These are phyloP conservation scores for Epinephelus coioides DNA, from an alignment of 2,797 vertebrate genomes.

Conservation along the genomic window DNA sequence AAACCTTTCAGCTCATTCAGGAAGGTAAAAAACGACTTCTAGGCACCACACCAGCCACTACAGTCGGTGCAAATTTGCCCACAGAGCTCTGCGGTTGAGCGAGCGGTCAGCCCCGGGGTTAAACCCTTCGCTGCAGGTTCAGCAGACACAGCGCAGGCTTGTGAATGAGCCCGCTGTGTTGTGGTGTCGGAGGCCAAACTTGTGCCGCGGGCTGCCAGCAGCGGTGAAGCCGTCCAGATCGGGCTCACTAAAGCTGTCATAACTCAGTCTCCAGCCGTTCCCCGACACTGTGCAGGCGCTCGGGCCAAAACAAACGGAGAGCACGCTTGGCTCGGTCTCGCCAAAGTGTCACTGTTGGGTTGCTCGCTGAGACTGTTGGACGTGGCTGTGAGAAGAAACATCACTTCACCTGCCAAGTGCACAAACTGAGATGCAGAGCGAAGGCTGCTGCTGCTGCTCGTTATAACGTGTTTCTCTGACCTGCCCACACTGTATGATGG, in stretches of 20 bases:
- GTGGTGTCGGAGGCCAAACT: constrained; percentile 38
- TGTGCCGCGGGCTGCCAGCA: constrained; percentile 32
- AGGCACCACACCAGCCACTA: neutral
- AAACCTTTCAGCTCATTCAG: too few species aligned
- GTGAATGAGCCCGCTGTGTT: constrained; percentile 61
- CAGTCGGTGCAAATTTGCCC: neutral
- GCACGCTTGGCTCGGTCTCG: constrained; percentile 26
- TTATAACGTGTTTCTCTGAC: too few species aligned
- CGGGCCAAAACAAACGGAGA: constrained; percentile 53
- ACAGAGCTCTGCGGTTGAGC: neutral
- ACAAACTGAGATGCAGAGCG: neutral
- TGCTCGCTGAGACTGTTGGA: constrained; percentile 23
- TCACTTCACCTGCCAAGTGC: neutral
- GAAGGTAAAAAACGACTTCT: too few species aligned
- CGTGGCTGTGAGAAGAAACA: constrained; percentile 14
- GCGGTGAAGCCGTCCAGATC: constrained; percentile 10
- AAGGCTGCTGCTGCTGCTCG: too few species aligned
- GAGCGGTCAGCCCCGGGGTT: neutral
- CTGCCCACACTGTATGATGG: too few species aligned
- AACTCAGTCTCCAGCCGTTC: constrained; percentile 36
- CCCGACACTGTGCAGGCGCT: constrained; percentile 51
- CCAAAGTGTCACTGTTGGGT: constrained; percentile 32
- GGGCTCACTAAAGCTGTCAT: constrained; percentile 62
- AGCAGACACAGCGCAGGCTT: constrained; percentile 14
- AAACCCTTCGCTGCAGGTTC: constrained; percentile 12